phyloP scores from a whole-genome alignment of 2,888 invertebrate species.

The Eubasilissa splendida region DNA sequence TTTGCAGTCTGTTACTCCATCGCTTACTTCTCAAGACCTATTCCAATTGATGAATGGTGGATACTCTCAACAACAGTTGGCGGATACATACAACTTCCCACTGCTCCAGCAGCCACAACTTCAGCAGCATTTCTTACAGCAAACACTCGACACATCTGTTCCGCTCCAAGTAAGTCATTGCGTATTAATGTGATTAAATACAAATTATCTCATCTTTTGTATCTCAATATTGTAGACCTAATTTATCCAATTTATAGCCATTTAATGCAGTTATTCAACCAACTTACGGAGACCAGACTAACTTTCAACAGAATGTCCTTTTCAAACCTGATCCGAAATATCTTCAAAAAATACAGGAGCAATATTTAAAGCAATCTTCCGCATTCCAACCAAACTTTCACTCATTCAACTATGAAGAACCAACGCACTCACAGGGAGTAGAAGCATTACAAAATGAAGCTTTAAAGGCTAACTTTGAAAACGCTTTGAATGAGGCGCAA shows the following conservation, averaged over 20 bases:
- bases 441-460: conserved; percentile 47
- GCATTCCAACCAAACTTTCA: conserved; percentile 68
- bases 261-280: conserved; percentile 63
- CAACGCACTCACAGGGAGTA: conserved; percentile 62
- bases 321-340: conserved; percentile 72
- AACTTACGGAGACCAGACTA: conserved; percentile 60
- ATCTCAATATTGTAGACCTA: neutral
- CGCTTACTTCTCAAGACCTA: conserved; percentile 66
- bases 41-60: conserved; percentile 67
- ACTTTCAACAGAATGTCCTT: conserved; percentile 65
- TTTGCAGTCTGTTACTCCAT: conserved; percentile 45
- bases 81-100: conserved; percentile 68
- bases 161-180: conserved; percentile 61
- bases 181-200: neutral
- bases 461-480: conserved; percentile 21
- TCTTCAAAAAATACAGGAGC: conserved; percentile 68
- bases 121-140: conserved; percentile 63
- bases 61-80: conserved; percentile 65
- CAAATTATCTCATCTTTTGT: neutral
- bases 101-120: conserved; percentile 66
- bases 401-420: conserved; percentile 68
- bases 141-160: conserved; percentile 61
- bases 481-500: conserved; percentile 3
- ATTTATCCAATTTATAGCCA: conserved; percentile 60
- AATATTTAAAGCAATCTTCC: conserved; percentile 66